phyloP scores from a whole-genome alignment of 2,888 invertebrate species.

The Andrena praecox region DNA sequence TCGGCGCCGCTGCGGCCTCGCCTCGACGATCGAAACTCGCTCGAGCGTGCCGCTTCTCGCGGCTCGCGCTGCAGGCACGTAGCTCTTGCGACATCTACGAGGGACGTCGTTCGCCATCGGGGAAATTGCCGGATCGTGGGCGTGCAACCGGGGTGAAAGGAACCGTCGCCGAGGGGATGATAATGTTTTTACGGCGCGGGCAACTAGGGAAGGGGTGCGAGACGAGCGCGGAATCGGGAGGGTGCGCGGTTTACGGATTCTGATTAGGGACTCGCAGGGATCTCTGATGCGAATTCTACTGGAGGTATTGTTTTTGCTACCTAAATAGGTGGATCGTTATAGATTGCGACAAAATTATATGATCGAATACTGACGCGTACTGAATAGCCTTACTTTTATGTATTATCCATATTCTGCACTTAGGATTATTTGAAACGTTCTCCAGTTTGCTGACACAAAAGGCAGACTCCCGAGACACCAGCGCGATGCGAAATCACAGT shows the following conservation, averaged over 20 bases:
- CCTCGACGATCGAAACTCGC: conserved; percentile 30
- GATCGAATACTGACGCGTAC: not conserved
- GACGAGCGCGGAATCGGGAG: conserved; percentile 3
- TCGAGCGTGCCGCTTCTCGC: conserved; percentile 30
- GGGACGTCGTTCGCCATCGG: conserved; percentile 39
- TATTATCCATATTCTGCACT: too few species aligned
- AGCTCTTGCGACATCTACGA: conserved; percentile 18
- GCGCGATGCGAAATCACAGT: not conserved
- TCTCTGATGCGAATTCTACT: not conserved
- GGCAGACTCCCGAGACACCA: too few species aligned
- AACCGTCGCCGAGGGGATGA: conserved; percentile 21
- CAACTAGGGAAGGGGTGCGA: not conserved
- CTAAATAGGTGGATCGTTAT: too few species aligned
- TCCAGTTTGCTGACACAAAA: too few species aligned
- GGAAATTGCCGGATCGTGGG: conserved; percentile 27
- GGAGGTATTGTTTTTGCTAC: not conserved
- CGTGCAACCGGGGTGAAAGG: not conserved
- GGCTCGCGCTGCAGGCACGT: not conserved
- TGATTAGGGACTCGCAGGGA: conserved; percentile 13
- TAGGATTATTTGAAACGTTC: too few species aligned
- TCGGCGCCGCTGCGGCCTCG: conserved; percentile 26
- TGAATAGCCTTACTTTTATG: too few species aligned
- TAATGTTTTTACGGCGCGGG: conserved; percentile 38
- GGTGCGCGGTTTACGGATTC: conserved; percentile 26
- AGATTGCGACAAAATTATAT: too few species aligned